phyloP scores from a whole-genome alignment of 1,140 invertebrate genomes.

The Dreissena rostriformis region DNA sequence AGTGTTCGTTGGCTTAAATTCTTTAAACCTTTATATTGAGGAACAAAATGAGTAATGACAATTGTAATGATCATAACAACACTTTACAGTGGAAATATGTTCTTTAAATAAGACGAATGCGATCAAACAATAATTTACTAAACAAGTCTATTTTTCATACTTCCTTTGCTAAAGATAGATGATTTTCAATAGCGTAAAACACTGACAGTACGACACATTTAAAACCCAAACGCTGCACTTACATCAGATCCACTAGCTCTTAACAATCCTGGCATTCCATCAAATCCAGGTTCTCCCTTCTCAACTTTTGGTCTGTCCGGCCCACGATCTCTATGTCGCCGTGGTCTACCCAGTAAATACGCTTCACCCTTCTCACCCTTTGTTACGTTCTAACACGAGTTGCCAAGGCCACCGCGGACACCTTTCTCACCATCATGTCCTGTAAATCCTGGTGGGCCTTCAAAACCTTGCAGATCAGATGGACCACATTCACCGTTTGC shows the following conservation, averaged over 20 bases:
- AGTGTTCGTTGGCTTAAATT: too few relatives aligned
- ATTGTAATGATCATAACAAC: too few relatives aligned
- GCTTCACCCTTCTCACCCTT: constrained; percentile 86
- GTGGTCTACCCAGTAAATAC: constrained; percentile 59
- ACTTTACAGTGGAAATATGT: too few relatives aligned
- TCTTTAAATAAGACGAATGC: too few relatives aligned
- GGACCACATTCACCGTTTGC: constrained; percentile 60
- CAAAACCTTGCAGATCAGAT: constrained; percentile 64
- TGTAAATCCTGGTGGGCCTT: constrained; percentile 61
- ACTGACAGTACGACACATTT: too few relatives aligned
- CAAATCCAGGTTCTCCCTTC: constrained; percentile 70
- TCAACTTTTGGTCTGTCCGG: constrained; percentile 61
- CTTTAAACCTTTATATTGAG: too few relatives aligned
- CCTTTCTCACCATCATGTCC: constrained; percentile 64
- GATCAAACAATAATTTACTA: too few relatives aligned
- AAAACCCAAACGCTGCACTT: not conserved
- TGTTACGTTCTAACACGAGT: constrained; percentile 54
- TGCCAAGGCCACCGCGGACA: constrained; percentile 59
- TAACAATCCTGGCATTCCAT: constrained; percentile 60
- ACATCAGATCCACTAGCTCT: constrained; percentile 31
- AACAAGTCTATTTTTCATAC: too few relatives aligned
- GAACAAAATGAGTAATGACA: too few relatives aligned
- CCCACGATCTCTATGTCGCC: constrained; percentile 45
- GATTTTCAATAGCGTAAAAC: too few relatives aligned
- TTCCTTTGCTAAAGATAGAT: too few relatives aligned